Conservation (phyloP, 2,113 vertebrate genomes). For the Uria lomvia region DNA sequence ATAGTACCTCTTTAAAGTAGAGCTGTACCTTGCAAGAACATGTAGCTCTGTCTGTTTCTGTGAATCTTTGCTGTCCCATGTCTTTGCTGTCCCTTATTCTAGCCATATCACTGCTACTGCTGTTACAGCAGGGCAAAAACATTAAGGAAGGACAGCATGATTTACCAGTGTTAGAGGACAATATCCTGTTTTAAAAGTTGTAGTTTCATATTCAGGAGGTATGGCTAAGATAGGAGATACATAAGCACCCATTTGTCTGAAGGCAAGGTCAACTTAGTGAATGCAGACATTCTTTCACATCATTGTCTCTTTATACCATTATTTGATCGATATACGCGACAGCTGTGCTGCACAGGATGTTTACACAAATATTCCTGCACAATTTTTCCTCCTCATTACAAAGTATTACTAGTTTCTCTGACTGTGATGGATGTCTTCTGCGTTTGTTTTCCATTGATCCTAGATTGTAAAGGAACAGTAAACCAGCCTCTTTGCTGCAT, state of each 20-base stretch:
- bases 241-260: background rate
- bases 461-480: background rate
- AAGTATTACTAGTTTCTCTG: background rate
- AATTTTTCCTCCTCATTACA: background rate
- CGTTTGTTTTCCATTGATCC: slow-evolving; percentile 10
- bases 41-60: background rate
- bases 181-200: background rate
- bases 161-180: background rate
- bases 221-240: background rate
- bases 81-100: background rate
- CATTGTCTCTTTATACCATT: background rate
- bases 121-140: background rate
- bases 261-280: background rate
- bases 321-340: background rate
- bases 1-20: background rate
- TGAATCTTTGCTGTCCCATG: background rate
- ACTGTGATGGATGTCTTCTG: slow-evolving; percentile 14
- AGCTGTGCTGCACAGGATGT: background rate
- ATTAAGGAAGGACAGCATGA: background rate
- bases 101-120: background rate
- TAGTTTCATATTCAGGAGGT: background rate
- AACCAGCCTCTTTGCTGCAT: background rate
- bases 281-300: background rate
- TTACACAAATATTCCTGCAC: background rate
- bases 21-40: background rate